Percentiles rank a stretch among this genome's conserved stretches.
These are phyloP conservation scores for Pammene fasciana DNA, from an alignment of 2,888 invertebrate genomes.

Conservation along the genomic window DNA sequence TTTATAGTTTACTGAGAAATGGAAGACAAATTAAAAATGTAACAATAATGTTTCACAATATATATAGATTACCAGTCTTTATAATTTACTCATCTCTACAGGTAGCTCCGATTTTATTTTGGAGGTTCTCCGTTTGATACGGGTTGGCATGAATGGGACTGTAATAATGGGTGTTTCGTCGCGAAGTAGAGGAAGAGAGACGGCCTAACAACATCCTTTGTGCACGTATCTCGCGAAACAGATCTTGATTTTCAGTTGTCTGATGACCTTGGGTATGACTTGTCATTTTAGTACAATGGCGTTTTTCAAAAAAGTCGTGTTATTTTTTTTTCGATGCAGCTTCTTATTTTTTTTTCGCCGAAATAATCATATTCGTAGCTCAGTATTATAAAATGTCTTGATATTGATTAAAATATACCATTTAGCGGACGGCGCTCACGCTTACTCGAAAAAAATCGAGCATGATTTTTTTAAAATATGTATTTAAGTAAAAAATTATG, in stretches of 20 bases:
- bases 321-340: too few relatives aligned
- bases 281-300: background rate
- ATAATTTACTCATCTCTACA: background rate
- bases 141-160: slow-evolving; percentile 5
- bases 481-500: too few relatives aligned
- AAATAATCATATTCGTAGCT: too few relatives aligned
- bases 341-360: too few relatives aligned
- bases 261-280: background rate
- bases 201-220: background rate
- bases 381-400: too few relatives aligned
- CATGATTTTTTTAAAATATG: too few relatives aligned
- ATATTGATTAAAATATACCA: too few relatives aligned
- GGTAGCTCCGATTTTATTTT: slow-evolving; percentile 7
- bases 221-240: background rate
- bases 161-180: slow-evolving; percentile 1
- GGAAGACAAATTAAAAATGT: background rate
- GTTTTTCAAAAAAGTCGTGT: too few relatives aligned
- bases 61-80: background rate
- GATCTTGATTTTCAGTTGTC: background rate
- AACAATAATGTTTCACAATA: too few relatives aligned
- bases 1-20: too few relatives aligned
- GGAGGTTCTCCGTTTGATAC: background rate
- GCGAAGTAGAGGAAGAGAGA: background rate
- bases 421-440: too few relatives aligned
- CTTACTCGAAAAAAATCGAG: too few relatives aligned